Base-by-base conservation (phyloP, 2,113 vertebrate genomes). In the Podarcis muralis region DNA sequence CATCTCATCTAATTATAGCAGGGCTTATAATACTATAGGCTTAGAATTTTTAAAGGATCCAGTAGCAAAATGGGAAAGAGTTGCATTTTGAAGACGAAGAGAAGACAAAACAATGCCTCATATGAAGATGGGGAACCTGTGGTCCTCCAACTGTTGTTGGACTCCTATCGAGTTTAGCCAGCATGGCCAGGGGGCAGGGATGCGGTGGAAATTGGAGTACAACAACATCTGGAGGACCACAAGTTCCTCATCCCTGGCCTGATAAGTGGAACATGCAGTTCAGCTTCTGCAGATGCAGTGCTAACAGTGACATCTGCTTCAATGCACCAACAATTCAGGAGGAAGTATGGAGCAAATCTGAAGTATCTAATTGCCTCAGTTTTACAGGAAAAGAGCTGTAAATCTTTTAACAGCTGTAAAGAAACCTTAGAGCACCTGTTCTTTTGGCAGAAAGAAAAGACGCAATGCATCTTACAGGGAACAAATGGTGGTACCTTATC, bases 371-470 rank as follows among this genome's bases (percentile, higher is more conserved):
- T 84, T 87, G 5, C 12, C 43, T n/a, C 2, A 74, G 5, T 81
- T 92, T 90, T 89, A 1, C 43, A 80, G 71, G 62, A 91, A 92
- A 91, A 18, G 0, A 1, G 71, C 16, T 85, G 11, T 16, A 90
- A 88, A 40, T 76, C 87, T 30, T 32, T 88, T 32, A 80, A 59
- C 9, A 90, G 30, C 16, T 91, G 15, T 32, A 69, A 48, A 16
- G 35, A 90, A 92, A 89, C 79, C 65, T 2, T 88, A 83, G 69
- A 80, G 86, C 90, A 86, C 32, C 72, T 30, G 13, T 6, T 88
- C 2, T 90, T 87, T 81, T 15, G 37, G 7, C 59, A 62, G n/a
- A 25, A 0, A 0, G 4, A 79, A 89, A 87, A 91, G 5, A 3
- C 53, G 37, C 1, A 84, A 32, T 8, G 3, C 5, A 35, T 57